Percentiles rank a stretch among this genome's conserved stretches.
These are phyloP conservation scores for Cryptops parisi DNA, from an alignment of 2,888 invertebrate species.

Conservation along the genomic window DNA sequence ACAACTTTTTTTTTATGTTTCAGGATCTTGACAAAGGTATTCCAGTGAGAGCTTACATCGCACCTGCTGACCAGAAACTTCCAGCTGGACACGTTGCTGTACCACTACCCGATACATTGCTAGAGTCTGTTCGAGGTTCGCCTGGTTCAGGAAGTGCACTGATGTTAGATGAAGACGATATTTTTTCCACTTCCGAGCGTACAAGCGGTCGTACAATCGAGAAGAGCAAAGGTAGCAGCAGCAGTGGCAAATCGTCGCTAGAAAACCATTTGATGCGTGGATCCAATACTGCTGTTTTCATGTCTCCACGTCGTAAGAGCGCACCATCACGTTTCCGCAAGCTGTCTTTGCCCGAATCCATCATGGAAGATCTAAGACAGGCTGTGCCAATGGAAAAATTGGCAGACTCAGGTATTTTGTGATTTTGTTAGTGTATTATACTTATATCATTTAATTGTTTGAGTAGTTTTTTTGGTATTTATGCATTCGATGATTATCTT, in stretches of 20 bases:
- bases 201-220: neutral
- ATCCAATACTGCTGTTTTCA: constrained; percentile 8
- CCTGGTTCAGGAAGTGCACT: neutral
- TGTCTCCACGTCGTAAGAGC: constrained; percentile 2
- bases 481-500: neutral
- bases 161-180: neutral
- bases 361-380: constrained; percentile 12
- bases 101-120: constrained; percentile 11
- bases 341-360: constrained; percentile 9
- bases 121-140: neutral
- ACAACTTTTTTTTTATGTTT: neutral
- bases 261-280: neutral
- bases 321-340: constrained; percentile 8
- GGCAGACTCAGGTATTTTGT: constrained; percentile 1
- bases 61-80: constrained; percentile 10
- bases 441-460: neutral
- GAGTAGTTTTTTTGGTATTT: too few relatives aligned
- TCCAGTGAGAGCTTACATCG: constrained; percentile 12
- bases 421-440: neutral
- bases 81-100: constrained; percentile 13
- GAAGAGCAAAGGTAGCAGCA: neutral
- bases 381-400: constrained; percentile 8
- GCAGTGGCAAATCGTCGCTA: neutral
- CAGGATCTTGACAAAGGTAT: constrained; percentile 7
- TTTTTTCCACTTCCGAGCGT: neutral